phyloP scores from a whole-genome alignment of 2,797 vertebrate species.

The Manis crassicaudata region DNA sequence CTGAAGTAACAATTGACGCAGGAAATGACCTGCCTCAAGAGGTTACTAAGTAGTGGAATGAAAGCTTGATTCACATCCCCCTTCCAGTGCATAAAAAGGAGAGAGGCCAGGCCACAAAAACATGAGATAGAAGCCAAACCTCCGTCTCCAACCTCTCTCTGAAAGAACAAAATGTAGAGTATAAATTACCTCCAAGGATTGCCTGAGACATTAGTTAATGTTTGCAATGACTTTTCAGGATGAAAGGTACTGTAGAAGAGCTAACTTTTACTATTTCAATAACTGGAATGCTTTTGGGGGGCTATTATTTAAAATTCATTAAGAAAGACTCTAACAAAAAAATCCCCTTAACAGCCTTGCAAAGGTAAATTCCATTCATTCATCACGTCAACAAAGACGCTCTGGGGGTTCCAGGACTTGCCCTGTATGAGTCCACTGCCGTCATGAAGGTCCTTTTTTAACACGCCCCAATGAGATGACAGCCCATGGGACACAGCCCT shows the following conservation, averaged over 20 bases:
- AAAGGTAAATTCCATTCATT: neutral
- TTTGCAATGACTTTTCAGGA: conserved; percentile 3
- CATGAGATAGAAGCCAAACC: neutral
- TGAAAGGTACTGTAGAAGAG: neutral
- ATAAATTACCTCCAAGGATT: neutral
- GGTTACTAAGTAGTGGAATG: neutral
- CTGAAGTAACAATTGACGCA: neutral
- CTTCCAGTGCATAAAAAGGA: neutral
- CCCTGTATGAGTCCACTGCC: neutral
- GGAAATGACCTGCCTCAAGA: neutral
- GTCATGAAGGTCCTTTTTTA: neutral
- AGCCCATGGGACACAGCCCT: neutral
- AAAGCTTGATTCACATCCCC: neutral
- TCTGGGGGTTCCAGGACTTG: neutral
- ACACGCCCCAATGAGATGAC: neutral
- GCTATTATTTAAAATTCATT: neutral
- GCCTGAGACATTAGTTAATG: neutral
- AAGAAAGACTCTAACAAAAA: conserved; percentile 6
- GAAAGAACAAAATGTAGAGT: neutral
- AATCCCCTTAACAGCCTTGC: neutral
- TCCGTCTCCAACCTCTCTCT: neutral
- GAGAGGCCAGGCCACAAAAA: neutral
- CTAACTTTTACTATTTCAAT: neutral
- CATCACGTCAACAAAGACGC: neutral
- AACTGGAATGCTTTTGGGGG: neutral